Evolutionary conservation across 2,797 vertebrate species (phyloP), one percentile per base, ranked within the genome.

Genomic region (Manis pentadactyla): DNA sequence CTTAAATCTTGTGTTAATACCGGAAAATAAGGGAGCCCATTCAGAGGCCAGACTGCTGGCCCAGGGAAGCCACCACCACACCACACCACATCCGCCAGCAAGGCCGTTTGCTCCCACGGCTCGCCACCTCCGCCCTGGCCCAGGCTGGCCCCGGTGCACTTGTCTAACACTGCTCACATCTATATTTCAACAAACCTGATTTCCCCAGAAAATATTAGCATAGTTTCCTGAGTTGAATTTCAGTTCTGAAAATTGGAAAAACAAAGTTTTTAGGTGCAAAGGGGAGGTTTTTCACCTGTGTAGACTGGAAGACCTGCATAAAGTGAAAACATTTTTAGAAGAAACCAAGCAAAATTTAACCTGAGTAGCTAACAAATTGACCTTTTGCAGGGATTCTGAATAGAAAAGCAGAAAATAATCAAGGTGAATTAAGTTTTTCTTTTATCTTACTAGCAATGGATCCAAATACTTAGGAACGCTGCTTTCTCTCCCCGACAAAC

Each of bases 21-120:
- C 39, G 74, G 64, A 55, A 84, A 92, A 95, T 61, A 96, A 94
- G 51, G 93, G 96, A 95, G 87, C 27, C 46, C 13, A 29, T 88
- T 94, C 10, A 97, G 51, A 96, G 93, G 61, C 39, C 91, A 92
- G 74, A 13, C 77, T 25, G 37, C 0, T 0, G 83, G 39, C 12
- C 15, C 49, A 82, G 59, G 2, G 68, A 25, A 82, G 73, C 10
- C 27, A 37, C 15, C 68, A 2, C 49, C 25, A 2, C 0, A 8
- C 39, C 8, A 25, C 57, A 2, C 23, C 1, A 21, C 34, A 42
- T 11, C 71, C 19, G 6, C 61, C 18, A 8, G 37, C 8, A 6
- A 49, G 6, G 77, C 27, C 1, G 73, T 25, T 9, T 27, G 23
- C 18, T 31, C 7, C 21, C 0, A 1, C 0, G 23, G 78, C 31